Conservation (phyloP, 2,888 invertebrate species). For the Drosophila merina region DNA sequence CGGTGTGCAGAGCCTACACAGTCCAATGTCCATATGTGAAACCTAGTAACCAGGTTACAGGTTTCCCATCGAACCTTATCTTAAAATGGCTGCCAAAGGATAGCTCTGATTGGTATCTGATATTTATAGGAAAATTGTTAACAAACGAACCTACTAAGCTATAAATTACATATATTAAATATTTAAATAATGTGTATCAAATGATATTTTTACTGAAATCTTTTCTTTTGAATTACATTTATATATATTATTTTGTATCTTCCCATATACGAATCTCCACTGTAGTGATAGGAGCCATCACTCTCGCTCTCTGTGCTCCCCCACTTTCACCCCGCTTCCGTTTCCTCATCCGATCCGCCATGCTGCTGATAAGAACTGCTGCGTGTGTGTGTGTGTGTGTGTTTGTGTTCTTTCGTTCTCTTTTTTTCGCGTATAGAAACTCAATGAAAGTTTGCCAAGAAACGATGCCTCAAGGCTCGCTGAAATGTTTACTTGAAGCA, state of each 20-base stretch:
- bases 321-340: slow-evolving; percentile 13
- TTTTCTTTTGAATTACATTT: too few species aligned
- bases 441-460: slow-evolving; percentile 74
- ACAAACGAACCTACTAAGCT: too few species aligned
- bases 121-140: too few species aligned
- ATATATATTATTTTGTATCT: background rate
- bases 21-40: slow-evolving; percentile 8
- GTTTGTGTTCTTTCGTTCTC: slow-evolving; percentile 16
- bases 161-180: too few species aligned
- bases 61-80: background rate
- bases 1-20: slow-evolving; percentile 25
- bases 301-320: slow-evolving; percentile 41
- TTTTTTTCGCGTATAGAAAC: slow-evolving; percentile 67
- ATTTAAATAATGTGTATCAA: too few species aligned
- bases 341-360: slow-evolving; percentile 47
- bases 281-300: slow-evolving; percentile 40
- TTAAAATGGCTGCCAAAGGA: background rate
- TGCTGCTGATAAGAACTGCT: slow-evolving; percentile 64
- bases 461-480: slow-evolving; percentile 66
- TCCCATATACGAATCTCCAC: background rate
- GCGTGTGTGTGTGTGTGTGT: slow-evolving; percentile 4
- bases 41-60: slow-evolving; percentile 1
- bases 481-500: slow-evolving; percentile 62
- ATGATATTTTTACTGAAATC: too few species aligned
- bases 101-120: slow-evolving; percentile 2